Conservation (phyloP, 2,888 invertebrate genomes). For the Mactromeris polynyma region DNA sequence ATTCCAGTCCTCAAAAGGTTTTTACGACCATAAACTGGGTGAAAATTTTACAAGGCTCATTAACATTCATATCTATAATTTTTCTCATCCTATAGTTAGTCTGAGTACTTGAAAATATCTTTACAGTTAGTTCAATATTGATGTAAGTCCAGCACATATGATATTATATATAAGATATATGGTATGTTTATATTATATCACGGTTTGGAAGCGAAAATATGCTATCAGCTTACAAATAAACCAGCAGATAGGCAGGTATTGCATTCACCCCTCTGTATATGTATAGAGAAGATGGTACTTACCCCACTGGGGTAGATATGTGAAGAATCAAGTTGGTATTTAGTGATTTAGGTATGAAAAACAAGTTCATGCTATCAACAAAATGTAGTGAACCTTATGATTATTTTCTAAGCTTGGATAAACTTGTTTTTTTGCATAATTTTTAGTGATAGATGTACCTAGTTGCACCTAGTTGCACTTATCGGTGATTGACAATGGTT, state of each 20-base stretch:
- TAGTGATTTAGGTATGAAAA: background rate
- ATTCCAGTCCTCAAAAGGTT: background rate
- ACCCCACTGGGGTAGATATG: slow-evolving; percentile 1
- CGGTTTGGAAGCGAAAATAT: too few species aligned
- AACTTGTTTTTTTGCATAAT: background rate
- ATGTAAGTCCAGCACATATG: background rate
- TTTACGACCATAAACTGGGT: background rate
- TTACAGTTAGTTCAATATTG: background rate
- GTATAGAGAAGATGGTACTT: background rate
- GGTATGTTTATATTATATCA: background rate
- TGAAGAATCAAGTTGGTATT: background rate
- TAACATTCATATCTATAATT: slow-evolving; percentile 35
- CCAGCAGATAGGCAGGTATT: too few species aligned
- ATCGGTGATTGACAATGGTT: background rate
- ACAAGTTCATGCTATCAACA: background rate
- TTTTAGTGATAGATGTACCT: background rate
- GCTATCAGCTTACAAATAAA: too few species aligned
- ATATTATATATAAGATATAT: background rate
- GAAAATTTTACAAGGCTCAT: slow-evolving; percentile 11
- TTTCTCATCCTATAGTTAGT: slow-evolving; percentile 16
- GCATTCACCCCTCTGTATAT: background rate
- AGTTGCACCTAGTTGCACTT: background rate
- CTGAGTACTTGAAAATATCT: slow-evolving; percentile 4
- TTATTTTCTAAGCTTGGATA: background rate
- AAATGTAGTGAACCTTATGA: slow-evolving; percentile 5